These are phyloP conservation scores for Apaloderma vittatum DNA, from an alignment of 2,113 vertebrate genomes.

Conservation along the genomic window DNA sequence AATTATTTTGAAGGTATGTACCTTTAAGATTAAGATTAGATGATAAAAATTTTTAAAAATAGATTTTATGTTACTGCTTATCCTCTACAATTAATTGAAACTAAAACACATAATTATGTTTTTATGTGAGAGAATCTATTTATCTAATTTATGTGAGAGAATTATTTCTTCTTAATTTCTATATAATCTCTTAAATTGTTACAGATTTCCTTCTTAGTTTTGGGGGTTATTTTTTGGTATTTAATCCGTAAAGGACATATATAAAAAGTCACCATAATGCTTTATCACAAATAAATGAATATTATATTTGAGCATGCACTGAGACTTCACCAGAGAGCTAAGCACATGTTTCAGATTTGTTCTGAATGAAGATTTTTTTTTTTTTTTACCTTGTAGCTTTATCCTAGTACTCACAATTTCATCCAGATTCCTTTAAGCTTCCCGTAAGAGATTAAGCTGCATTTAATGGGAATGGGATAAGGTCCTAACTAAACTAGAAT, in stretches of 20 bases:
- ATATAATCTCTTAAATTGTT: not conserved
- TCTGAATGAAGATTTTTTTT: not conserved
- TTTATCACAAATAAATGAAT: not conserved
- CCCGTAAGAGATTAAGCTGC: not conserved
- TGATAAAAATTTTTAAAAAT: not conserved
- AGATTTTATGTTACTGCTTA: not conserved
- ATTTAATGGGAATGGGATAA: constrained; percentile 15
- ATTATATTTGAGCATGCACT: not conserved
- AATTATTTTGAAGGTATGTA: not conserved
- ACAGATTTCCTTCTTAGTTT: not conserved
- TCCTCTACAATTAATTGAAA: not conserved
- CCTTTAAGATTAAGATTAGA: not conserved
- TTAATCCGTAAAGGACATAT: not conserved
- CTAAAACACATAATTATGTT: not conserved
- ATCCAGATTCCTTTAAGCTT: constrained; percentile 34
- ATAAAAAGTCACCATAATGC: not conserved
- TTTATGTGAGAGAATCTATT: not conserved
- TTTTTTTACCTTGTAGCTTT: not conserved
- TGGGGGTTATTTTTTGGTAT: not conserved
- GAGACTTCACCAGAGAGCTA: not conserved
- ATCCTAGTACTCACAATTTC: not conserved
- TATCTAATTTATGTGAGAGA: not conserved
- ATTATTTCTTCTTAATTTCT: not conserved
- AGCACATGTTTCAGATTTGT: not conserved
- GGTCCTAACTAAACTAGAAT: constrained; percentile 26